phyloP scores from a whole-genome alignment of 2,113 vertebrate species.

The Sigmodon hispidus region DNA sequence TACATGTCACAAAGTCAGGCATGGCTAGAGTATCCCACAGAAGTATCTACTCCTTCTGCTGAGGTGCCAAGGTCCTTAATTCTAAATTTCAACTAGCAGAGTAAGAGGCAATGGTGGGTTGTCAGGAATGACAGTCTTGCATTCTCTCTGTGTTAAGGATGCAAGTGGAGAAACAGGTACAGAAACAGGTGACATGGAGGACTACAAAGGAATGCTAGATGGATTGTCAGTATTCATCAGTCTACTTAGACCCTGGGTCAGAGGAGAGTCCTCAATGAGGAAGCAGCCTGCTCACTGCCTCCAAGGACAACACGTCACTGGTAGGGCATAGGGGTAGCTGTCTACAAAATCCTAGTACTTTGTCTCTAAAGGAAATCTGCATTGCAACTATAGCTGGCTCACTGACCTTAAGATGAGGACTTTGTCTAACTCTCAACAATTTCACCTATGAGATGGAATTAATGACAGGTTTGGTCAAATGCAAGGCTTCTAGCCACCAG shows the following conservation, averaged over 20 bases:
- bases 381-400: too few species aligned
- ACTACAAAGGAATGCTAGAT: background rate
- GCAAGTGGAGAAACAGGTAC: background rate
- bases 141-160: background rate
- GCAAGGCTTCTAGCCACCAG: background rate
- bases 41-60: background rate
- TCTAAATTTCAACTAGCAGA: background rate
- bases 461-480: background rate
- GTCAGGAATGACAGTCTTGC: background rate
- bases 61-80: background rate
- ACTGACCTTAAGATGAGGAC: too few species aligned
- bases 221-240: fast-evolving
- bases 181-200: background rate
- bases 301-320: background rate
- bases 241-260: fast-evolving
- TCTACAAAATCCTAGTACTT: background rate
- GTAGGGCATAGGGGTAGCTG: background rate
- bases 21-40: too few species aligned
- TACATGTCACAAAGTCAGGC: background rate
- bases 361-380: background rate
- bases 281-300: background rate
- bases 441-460: background rate
- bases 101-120: too few species aligned
- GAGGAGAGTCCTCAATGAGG: background rate
- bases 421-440: fast-evolving